Conservation (phyloP, 2,113 vertebrate genomes). For the Euleptes europaea region DNA sequence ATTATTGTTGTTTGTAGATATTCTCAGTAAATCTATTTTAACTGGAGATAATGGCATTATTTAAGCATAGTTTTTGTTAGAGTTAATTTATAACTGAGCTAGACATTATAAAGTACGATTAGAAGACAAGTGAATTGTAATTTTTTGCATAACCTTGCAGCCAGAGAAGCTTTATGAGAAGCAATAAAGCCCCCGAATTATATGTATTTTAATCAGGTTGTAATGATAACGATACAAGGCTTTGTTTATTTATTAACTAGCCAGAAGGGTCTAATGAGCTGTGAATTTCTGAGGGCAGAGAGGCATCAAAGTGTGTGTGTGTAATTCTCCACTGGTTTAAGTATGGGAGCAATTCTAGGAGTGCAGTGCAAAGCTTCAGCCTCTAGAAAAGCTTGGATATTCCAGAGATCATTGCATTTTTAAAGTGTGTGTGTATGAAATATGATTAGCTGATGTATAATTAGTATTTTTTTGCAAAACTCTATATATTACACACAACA, state of each 20-base stretch:
- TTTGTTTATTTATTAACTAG: constrained; percentile 78
- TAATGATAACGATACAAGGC: constrained; percentile 67
- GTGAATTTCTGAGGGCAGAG: constrained; percentile 66
- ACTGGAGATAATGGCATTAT: not conserved
- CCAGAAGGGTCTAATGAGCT: constrained; percentile 68
- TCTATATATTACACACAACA: not conserved
- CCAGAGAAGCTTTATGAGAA: constrained; percentile 62
- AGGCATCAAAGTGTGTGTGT: constrained; percentile 41
- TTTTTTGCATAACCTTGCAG: constrained; percentile 59
- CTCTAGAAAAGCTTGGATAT: constrained; percentile 6
- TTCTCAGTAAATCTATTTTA: not conserved
- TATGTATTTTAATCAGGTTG: constrained; percentile 73
- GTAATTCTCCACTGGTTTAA: constrained; percentile 28
- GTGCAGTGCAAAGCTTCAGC: constrained; percentile 10
- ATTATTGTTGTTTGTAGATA: not conserved
- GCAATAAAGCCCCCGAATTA: constrained; percentile 67
- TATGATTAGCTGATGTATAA: too few species aligned
- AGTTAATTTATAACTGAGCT: constrained; percentile 42
- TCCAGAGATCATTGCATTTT: constrained; percentile 16
- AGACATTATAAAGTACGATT: constrained; percentile 55
- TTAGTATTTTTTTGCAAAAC: too few species aligned
- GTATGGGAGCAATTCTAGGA: constrained; percentile 24
- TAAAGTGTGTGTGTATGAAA: not conserved
- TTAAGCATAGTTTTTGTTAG: not conserved
- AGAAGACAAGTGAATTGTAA: constrained; percentile 39